Base-by-base conservation (phyloP, 1,140 invertebrate genomes). In the Olivierus martensii region DNA sequence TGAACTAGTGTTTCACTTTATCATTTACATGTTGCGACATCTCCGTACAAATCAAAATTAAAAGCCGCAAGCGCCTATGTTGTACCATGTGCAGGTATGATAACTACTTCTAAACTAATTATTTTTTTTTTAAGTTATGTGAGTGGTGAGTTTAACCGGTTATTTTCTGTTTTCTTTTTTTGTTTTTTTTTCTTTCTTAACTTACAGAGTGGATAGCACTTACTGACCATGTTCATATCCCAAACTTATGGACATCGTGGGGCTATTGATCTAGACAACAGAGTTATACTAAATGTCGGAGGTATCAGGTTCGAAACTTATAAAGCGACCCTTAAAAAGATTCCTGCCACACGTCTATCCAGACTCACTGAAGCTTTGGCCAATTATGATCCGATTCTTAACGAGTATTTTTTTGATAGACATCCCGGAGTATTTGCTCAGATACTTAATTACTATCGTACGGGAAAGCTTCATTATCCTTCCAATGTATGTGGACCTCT, bases 331-430 rank as follows among this genome's bases (percentile, higher is more conserved):
- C 69, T 94, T 59, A 93, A 92, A 71, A 94, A 95, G 72, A 93
- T 95, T 63, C 90, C 90, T 37, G 90, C 89, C 37, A 94, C 91
- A 3, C 71, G 91, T 54, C 73, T 93, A 48, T 92, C 87, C 18
- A 71, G 87, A 46, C 75, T 94, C 42, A 93, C 89, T 7, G 87
- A 92, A 69, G 73, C 73, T 36, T 61, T 77, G 45, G 72, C 75
- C 61, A 95, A 95, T 71, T 96, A 96, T 71, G 91, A 96, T 73
- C 88, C 89, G 12, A 83, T 94, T 61, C 75, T 95, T 57, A 95
- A 95, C 71, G 93, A 98, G 72, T 98, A 96, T 76, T 98, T 97
- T 79, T 98, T 98, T 72, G 93, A 98, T 72, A 72, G 93, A 58
- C 93, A 98, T 75, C 93, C 94, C 0, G 92, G 91, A 4, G 93